Conservation (phyloP, 2,113 vertebrate species). For the Burhinus bistriatus region DNA sequence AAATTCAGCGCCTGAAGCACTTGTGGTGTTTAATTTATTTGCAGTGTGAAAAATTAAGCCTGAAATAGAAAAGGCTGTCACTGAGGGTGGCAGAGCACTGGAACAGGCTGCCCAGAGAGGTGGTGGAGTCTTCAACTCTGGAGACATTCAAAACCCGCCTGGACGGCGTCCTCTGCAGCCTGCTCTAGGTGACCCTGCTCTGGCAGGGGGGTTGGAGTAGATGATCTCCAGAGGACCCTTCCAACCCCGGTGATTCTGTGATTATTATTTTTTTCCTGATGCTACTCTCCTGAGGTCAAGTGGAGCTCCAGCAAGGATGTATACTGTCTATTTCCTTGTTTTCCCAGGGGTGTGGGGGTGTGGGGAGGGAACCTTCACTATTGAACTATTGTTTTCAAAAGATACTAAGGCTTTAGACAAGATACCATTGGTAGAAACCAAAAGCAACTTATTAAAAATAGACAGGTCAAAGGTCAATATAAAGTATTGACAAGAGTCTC, state of each 20-base stretch:
- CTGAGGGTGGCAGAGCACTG: neutral
- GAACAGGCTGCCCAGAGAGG: no score
- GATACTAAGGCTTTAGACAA: neutral
- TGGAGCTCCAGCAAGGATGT: neutral
- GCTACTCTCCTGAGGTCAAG: neutral
- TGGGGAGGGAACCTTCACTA: neutral
- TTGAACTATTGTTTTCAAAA: neutral
- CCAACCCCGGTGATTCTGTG: no score
- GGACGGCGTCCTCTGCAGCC: no score
- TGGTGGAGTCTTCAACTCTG: no score
- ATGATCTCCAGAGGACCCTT: no score
- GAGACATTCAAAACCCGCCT: no score
- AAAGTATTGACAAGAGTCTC: neutral
- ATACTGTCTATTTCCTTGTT: neutral
- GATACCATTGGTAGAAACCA: neutral
- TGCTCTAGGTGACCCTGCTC: no score
- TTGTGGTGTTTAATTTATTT: neutral
- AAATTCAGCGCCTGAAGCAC: neutral
- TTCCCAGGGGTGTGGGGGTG: rapidly evolving
- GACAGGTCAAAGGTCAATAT: neutral
- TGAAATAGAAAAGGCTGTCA: neutral
- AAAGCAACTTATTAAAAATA: neutral
- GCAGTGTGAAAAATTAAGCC: neutral
- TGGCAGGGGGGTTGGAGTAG: no score
- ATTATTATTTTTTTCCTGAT: neutral